Evolutionary conservation across 2,113 vertebrate genomes (phyloP).

Genomic region (Aptenodytes forsteri): DNA sequence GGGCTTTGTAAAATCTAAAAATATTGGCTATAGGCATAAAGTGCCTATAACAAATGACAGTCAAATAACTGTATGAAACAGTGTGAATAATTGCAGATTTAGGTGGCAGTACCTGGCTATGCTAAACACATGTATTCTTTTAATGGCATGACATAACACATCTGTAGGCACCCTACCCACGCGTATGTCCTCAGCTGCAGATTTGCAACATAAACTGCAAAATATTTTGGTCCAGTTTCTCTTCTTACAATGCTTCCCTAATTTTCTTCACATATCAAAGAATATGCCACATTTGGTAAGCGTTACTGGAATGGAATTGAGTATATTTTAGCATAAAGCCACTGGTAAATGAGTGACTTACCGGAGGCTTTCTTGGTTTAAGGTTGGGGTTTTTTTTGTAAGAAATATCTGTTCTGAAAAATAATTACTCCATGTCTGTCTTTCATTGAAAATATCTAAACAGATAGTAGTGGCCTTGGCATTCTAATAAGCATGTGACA

Average conservation of each 20-base stretch:
- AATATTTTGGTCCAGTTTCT: not conserved
- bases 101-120: not conserved
- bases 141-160: not conserved
- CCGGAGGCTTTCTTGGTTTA: not conserved
- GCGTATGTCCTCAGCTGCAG: not conserved
- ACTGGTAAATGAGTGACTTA: not conserved
- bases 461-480: not conserved
- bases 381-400: not conserved
- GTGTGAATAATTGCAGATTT: not conserved
- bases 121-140: not conserved
- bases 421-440: not conserved
- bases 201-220: not conserved
- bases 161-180: not conserved
- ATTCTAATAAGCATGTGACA: not conserved
- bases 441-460: not conserved
- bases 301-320: not conserved
- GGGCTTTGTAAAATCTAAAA: not conserved
- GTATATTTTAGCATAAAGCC: not conserved
- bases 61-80: not conserved
- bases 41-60: not conserved
- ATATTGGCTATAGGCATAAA: too few relatives aligned
- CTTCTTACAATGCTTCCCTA: not conserved
- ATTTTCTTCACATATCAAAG: not conserved
- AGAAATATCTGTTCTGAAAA: not conserved
- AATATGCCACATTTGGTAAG: not conserved